These are phyloP conservation scores for human (Homo sapiens) DNA, from an alignment of 2,113 vertebrate genomes.

Conservation along the genomic window DNA sequence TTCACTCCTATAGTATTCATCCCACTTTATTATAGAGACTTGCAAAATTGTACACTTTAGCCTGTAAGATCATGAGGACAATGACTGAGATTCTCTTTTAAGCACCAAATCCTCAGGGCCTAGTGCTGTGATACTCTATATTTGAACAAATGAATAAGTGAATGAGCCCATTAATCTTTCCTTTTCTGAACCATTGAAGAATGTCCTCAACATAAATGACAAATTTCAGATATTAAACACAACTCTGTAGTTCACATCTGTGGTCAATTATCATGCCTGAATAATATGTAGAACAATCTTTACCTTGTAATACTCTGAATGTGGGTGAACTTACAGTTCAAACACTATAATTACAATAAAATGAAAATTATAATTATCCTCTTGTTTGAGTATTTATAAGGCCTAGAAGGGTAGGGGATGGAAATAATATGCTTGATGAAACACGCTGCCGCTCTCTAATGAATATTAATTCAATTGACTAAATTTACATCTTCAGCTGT, in stretches of 20 bases:
- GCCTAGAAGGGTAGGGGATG: neutral
- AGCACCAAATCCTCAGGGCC: neutral
- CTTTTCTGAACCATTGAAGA: conserved; percentile 32
- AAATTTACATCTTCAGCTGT: conserved; percentile 24
- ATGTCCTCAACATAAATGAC: conserved; percentile 25
- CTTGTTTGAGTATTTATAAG: conserved; percentile 53
- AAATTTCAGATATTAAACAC: conserved; percentile 35
- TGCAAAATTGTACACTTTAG: neutral
- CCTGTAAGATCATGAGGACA: neutral
- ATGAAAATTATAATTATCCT: conserved; percentile 54
- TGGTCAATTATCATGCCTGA: neutral
- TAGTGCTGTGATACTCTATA: neutral
- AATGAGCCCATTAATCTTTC: neutral
- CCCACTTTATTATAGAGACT: neutral
- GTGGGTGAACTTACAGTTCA: conserved; percentile 14
- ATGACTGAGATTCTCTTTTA: neutral
- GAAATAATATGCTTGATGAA: conserved; percentile 25
- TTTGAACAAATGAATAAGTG: neutral
- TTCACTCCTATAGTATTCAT: neutral
- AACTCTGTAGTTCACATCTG: neutral
- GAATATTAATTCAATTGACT: conserved; percentile 24
- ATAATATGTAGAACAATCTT: conserved; percentile 16
- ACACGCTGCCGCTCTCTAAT: conserved; percentile 8
- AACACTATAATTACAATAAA: conserved; percentile 54
- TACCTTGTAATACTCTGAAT: conserved; percentile 24